Percentiles rank a stretch among this genome's conserved stretches.
phyloP scores from a whole-genome alignment of 1,140 invertebrate species.

The Berghia stephanieae region DNA sequence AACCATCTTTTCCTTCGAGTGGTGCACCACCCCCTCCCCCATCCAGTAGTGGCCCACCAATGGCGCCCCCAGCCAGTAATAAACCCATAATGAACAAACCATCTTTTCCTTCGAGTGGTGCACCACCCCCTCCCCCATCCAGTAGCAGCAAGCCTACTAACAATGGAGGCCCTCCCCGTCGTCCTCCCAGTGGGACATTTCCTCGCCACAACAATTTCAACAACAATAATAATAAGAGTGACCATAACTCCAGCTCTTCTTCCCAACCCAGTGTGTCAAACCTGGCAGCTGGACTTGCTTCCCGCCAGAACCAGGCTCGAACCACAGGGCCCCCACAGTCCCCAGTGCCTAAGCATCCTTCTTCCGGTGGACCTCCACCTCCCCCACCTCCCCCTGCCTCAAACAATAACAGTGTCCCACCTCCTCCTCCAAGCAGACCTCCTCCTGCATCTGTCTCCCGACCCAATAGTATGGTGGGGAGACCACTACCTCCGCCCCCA shows the following conservation, averaged over 20 bases:
- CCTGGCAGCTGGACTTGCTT: background rate
- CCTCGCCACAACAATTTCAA: too few species aligned
- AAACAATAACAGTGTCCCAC: background rate
- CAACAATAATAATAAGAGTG: too few species aligned
- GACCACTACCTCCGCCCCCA: conserved; percentile 23
- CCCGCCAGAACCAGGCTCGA: background rate
- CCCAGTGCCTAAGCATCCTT: conserved; percentile 9
- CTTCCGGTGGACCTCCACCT: background rate
- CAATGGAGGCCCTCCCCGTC: background rate
- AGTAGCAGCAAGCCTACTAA: background rate
- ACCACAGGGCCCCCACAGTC: background rate
- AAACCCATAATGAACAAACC: background rate
- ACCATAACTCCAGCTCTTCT: background rate
- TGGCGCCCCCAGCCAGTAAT: background rate
- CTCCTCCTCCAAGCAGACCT: background rate
- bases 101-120: too few species aligned
- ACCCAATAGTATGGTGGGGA: conserved; percentile 29
- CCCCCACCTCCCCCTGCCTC: background rate
- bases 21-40: background rate
- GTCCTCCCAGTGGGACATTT: background rate
- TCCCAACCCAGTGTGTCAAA: background rate
- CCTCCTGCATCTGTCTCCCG: background rate
- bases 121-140: background rate
- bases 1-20: too few species aligned
- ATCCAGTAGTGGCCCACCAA: background rate